phyloP scores from a whole-genome alignment of 1,140 invertebrate genomes.

The Lethrus apterus region DNA sequence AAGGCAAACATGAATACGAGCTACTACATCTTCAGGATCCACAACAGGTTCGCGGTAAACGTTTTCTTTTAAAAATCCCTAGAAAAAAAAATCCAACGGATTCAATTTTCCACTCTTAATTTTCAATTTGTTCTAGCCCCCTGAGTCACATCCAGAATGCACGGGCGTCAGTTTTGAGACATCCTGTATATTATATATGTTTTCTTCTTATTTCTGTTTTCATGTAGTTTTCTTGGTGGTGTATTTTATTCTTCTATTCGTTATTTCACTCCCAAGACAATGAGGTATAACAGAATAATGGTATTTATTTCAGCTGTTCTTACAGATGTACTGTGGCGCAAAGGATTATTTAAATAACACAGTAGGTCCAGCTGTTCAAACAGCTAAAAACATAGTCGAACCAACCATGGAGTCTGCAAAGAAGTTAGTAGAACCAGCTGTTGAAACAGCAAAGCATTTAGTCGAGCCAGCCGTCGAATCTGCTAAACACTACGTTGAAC shows the following conservation, averaged over 20 bases:
- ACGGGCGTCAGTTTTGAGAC: neutral
- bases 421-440: slow-evolving; percentile 23
- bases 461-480: slow-evolving; percentile 30
- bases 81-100: too few relatives aligned
- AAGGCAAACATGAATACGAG: too few relatives aligned
- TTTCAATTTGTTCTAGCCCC: too few relatives aligned
- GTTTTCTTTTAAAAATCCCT: too few relatives aligned
- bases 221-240: slow-evolving; percentile 1
- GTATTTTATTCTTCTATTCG: neutral
- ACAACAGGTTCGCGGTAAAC: too few relatives aligned
- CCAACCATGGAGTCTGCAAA: slow-evolving; percentile 27
- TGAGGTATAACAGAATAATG: slow-evolving; percentile 2
- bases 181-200: neutral
- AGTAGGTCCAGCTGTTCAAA: slow-evolving; percentile 28
- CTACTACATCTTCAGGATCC: too few relatives aligned
- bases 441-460: slow-evolving; percentile 24
- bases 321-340: slow-evolving; percentile 50
- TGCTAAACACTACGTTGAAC: slow-evolving; percentile 28
- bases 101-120: too few relatives aligned
- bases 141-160: too few relatives aligned
- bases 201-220: neutral
- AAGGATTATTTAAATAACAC: slow-evolving; percentile 48
- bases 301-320: slow-evolving; percentile 29
- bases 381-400: slow-evolving; percentile 20
- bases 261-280: slow-evolving; percentile 8